Conservation (phyloP, 2,113 vertebrate genomes). For the Galbula dea region DNA sequence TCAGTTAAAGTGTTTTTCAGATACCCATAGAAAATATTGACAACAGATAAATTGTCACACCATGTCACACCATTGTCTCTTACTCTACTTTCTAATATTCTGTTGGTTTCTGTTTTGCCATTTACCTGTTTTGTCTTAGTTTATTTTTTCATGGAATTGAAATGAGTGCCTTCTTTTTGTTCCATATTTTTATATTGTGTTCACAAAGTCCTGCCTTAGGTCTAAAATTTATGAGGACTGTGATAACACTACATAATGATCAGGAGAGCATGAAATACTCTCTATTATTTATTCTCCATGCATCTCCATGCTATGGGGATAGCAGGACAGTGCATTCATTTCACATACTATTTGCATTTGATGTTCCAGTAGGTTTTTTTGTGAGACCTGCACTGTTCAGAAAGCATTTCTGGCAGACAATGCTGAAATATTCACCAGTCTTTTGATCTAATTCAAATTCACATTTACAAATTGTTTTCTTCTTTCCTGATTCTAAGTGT, state of each 20-base stretch:
- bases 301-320: neutral
- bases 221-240: slow-evolving; percentile 22
- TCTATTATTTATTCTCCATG: neutral
- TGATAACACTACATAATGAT: slow-evolving; percentile 33
- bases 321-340: neutral
- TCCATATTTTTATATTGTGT: neutral
- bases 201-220: neutral
- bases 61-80: too few species aligned
- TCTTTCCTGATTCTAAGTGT: slow-evolving; percentile 7
- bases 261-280: neutral
- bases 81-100: neutral
- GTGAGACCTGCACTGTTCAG: neutral
- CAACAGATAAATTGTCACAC: neutral
- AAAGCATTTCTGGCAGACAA: slow-evolving; percentile 12
- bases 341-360: neutral
- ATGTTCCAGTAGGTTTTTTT: neutral
- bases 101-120: neutral
- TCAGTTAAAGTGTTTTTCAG: neutral
- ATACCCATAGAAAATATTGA: neutral
- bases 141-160: neutral
- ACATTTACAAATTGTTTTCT: neutral
- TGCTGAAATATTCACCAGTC: neutral
- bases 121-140: neutral
- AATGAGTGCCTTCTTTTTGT: neutral
- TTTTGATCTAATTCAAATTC: slow-evolving; percentile 14